A percentile compares a stretch with the other conserved stretches of the same genome.
phyloP scores from a whole-genome alignment of 64 coral and sea anemone genomes.

The Exaiptasia diaphana region DNA sequence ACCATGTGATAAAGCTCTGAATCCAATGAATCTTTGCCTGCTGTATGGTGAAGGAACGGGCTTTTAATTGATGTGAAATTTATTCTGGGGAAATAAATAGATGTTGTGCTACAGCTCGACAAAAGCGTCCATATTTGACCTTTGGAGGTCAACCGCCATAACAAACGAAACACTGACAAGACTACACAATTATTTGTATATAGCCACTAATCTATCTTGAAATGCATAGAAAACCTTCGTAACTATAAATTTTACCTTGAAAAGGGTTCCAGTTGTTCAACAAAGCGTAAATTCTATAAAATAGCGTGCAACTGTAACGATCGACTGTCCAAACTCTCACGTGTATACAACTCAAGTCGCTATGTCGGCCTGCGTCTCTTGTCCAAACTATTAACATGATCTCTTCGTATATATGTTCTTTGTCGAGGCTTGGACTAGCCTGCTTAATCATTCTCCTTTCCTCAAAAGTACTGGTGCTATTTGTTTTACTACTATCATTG shows the following conservation, averaged over 20 bases:
- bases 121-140: constrained; percentile 25
- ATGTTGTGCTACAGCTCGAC: constrained; percentile 13
- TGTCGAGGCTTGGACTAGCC: no score
- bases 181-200: not conserved
- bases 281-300: no score
- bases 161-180: not conserved
- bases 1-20: constrained; percentile 59
- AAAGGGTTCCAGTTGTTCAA: no score
- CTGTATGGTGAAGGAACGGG: constrained; percentile 13
- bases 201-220: not conserved
- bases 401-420: no score
- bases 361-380: no score
- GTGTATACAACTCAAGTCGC: no score
- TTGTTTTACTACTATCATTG: no score
- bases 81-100: constrained; percentile 48
- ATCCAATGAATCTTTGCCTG: constrained; percentile 10
- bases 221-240: not conserved
- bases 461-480: no score
- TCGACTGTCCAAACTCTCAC: no score
- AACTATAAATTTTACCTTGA: not conserved
- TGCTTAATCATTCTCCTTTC: no score
- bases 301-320: no score
- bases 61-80: constrained; percentile 44
- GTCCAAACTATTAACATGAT: no score
- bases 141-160: not conserved